Base-by-base conservation (phyloP, 2,888 invertebrate genomes). In the Augiades crinisus region DNA sequence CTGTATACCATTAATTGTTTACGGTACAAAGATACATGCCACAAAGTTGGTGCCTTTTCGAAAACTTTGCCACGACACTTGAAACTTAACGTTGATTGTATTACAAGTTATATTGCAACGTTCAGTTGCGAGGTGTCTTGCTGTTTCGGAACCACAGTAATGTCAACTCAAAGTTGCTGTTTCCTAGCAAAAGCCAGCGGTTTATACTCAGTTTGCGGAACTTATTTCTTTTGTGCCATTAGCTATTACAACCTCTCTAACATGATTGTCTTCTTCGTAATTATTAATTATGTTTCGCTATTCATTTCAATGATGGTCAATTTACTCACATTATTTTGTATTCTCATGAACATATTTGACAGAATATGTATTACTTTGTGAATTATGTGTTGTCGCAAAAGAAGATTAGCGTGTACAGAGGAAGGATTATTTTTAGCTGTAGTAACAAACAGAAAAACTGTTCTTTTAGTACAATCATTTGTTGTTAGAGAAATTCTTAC, bases 91-190 rank as follows among this genome's bases (percentile, higher is more conserved):
- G 7, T 14, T 10, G 5, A 17, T 36, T 1, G 1, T 31, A 7
- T 41, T 5, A 13, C 10, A 2, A 0, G 2, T 16, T 47, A 54
- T 7, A 13, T 21, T 22, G 8, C 2, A 5, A 31, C 34, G 5
- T 47, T 33, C 21, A 49, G 31, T 10, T 6, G 8, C 12, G 10
- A 31, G 27, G 53, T 59, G 56, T 72, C 85, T 60, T 66, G 81
- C 80, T 76, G 83, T 69, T 75, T 77, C 67, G 70, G 73, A 61
- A 80, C 85, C 85, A 54, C 85, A 55, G 60, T 69, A 77, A 75
- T 68, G 64, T 71, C 65, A n/a, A 50, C 56, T 74, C 54, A 53
- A 22, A 4, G 17, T 40, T 16, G 3, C 14, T n/a, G 33, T 27
- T 22, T 31, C 16, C 36, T 27, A 14, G n/a, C 22, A 52, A 45